phyloP scores from a whole-genome alignment of 1,140 invertebrate genomes.

The Hestina assimilis region DNA sequence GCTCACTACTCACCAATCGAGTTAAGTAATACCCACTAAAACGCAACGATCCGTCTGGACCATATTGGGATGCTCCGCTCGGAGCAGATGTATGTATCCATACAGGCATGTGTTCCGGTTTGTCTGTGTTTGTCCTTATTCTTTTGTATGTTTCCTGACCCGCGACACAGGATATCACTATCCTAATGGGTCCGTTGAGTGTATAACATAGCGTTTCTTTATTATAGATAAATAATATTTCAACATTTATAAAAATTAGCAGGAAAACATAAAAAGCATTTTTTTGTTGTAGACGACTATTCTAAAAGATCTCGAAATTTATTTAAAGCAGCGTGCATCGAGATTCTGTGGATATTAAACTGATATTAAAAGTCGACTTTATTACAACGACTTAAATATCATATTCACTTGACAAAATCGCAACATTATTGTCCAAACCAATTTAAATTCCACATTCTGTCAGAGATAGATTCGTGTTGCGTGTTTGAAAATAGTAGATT shows the following conservation, averaged over 20 bases:
- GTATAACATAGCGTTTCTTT: no score
- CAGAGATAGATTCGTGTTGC: conserved; percentile 7
- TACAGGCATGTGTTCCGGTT: no score
- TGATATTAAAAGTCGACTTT: not conserved
- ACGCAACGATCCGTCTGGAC: no score
- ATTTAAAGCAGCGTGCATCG: conserved; percentile 13
- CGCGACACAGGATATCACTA: no score
- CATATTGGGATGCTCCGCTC: no score
- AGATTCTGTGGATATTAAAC: not conserved
- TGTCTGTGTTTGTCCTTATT: no score
- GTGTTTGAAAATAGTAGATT: not conserved
- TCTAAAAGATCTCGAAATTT: conserved; percentile 22
- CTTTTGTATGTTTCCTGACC: no score
- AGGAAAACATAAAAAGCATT: conserved; percentile 5
- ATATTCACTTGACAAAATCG: not conserved
- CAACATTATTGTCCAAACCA: conserved; percentile 4
- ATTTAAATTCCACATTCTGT: conserved; percentile 19
- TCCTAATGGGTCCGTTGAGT: no score
- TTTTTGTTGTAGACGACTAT: conserved; percentile 13
- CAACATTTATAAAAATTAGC: not conserved
- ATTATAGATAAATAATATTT: not conserved
- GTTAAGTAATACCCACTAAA: no score
- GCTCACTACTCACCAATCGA: no score
- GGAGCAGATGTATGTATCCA: no score
- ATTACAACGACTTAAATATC: not conserved